Evolutionary conservation across 2,113 vertebrate species (phyloP), one percentile per base, ranked within the genome.

Genomic region (Actinemys pallida): DNA sequence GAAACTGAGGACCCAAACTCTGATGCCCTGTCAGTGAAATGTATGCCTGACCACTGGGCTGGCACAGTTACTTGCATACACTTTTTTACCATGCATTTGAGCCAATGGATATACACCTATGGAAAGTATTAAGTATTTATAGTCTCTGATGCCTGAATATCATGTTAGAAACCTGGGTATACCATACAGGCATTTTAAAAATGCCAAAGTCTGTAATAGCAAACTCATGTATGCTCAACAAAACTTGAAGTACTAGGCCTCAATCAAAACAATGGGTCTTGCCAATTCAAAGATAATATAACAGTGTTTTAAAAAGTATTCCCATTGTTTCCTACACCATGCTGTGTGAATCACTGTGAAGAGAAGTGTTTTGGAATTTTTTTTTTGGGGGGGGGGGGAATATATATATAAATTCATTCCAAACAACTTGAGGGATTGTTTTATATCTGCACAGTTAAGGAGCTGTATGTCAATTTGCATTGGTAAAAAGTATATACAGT

Each of bases 131-230:
- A 49, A 93, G 50, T 65, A 65, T 91, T 85, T 25, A 45, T 7
- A 1, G 65, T 86, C 45, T 78, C 83, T 54, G n/a, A 80, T 91
- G 96, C 86, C 83, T 92, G 94, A 91, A 90, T 49, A 56, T 88
- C 86, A 95, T 16, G 45, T 24, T 47, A 8, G 39, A 78, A 78
- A 4, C 42, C 24, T 78, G 45, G 88, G 88, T 96, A 75, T 81
- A 89, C 92, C 93, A 83, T 57, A 47, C 0, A 91, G 87, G 87
- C 57, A 12, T 92, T 59, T 79, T 84, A 75, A 84, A 83, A 57
- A 95, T 92, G 93, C 97, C 94, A 94, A 96, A 97, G 96, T 95
- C 90, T 94, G 95, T 88, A 83, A 90, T 13, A 53, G 42, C 49
- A 2, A 59, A 80, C 45, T 83, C 72, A 82, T 83, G 6, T 31